Conservation (phyloP, 2,113 vertebrate genomes). For the Lepus europaeus region DNA sequence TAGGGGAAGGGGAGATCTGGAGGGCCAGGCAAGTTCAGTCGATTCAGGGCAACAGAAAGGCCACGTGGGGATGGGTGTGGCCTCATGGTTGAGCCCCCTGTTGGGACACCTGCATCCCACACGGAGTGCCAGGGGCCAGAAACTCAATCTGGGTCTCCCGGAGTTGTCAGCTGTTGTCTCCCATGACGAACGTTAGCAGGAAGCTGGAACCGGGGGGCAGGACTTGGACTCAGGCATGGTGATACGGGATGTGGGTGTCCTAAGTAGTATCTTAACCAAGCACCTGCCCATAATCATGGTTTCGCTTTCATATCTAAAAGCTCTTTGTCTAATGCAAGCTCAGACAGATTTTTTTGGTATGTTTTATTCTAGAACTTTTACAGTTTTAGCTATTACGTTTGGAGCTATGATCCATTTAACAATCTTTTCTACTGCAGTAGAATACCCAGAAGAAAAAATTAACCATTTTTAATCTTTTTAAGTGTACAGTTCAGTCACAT, state of each 20-base stretch:
- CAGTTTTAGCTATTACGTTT: slow-evolving; percentile 4
- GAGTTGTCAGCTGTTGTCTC: too few species aligned
- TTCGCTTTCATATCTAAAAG: not conserved
- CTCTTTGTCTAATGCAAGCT: not conserved
- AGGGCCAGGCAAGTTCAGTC: not conserved
- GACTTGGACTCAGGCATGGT: too few species aligned
- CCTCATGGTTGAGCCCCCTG: too few species aligned
- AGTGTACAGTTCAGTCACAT: not conserved
- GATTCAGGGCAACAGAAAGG: too few species aligned
- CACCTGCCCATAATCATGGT: not conserved
- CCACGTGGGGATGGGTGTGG: too few species aligned
- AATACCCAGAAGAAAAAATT: not conserved
- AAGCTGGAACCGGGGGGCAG: too few species aligned
- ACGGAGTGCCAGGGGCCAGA: too few species aligned
- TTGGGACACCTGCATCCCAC: too few species aligned
- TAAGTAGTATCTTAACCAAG: too few species aligned
- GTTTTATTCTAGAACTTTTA: not conserved
- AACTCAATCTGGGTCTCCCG: too few species aligned
- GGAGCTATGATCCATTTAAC: not conserved
- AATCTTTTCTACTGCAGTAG: not conserved
- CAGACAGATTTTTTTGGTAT: not conserved
- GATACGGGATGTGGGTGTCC: too few species aligned
- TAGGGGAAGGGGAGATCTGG: not conserved
- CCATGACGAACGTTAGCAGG: too few species aligned
- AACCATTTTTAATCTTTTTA: not conserved